Base-by-base conservation (phyloP, 2,113 vertebrate species). In the Columbina picui region DNA sequence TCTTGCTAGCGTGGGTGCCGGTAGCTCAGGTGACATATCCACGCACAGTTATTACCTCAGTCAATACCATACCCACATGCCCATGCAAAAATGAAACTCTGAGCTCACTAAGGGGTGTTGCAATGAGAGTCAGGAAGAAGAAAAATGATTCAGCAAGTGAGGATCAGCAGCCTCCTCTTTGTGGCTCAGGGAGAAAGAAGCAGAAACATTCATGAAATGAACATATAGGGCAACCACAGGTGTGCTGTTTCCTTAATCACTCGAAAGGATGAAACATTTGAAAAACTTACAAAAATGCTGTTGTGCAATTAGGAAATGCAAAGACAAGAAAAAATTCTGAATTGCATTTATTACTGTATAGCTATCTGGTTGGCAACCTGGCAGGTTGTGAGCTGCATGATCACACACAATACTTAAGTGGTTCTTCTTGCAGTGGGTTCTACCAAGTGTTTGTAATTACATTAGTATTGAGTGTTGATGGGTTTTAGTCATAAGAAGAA, bases 1-100 rank as follows among this genome's bases (percentile, higher is more conserved):
- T 67, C 36, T 84, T 23, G 16, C 52, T 23, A n/a, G 10, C 0
- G 0, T 36, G 47, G 36, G 36, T 0, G 1, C n/a, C 47, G 47
- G 8, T 20, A 80, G 6, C 64, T 69, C 60, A 47, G 73, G 43
- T 56, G 50, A 63, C 73, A 53, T 6, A 73, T 4, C 45, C 25
- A 49, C 6, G 27, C 17, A 19, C 0, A 9, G 59, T 26, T 69
- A 49, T 60, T 34, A 47, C 29, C 43, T 57, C 63, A 77, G 61
- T 25, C 18, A 65, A 36, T 6, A 6, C 63, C 69, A 73, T 34
- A n/a, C 19, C 14, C 57, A 29, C 26, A 18, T 17, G 22, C 4
- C 12, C 19, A 57, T 36, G 27, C 9, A 2, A 3, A 78, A 89
- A 80, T 9, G 23, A 43, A 76, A 69, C 45, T 49, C 25, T 0